These are phyloP conservation scores for Scopus umbretta DNA, from an alignment of 2,113 vertebrate species.

Conservation along the genomic window DNA sequence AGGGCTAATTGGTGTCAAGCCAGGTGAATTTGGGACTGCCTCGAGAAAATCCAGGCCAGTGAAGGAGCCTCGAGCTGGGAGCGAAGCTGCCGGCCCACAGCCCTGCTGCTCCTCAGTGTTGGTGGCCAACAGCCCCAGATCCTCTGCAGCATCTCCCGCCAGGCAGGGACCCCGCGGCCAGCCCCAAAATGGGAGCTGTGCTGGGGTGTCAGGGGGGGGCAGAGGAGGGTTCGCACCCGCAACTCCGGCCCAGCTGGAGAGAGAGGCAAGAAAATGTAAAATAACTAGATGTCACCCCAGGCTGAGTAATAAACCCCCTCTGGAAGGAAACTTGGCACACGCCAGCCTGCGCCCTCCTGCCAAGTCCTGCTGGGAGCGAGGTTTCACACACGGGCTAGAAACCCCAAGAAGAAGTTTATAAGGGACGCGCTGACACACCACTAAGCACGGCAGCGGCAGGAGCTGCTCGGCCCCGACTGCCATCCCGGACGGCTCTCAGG, in stretches of 20 bases:
- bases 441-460: neutral
- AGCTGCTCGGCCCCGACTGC: neutral
- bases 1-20: neutral
- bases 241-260: neutral
- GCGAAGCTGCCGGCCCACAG: fast-evolving
- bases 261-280: neutral
- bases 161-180: fast-evolving
- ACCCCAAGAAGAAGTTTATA: neutral
- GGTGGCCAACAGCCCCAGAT: neutral
- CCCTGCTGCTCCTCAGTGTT: neutral
- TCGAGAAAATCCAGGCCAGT: neutral
- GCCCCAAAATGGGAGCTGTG: fast-evolving
- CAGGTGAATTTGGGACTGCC: slow-evolving; percentile 13
- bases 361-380: slow-evolving; percentile 16
- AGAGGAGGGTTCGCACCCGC: neutral
- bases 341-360: neutral
- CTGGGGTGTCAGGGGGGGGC: fast-evolving
- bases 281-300: neutral
- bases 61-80: neutral
- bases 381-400: neutral
- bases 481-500: neutral
- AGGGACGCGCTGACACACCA: neutral
- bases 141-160: neutral
- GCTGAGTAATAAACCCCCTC: neutral
- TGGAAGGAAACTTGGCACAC: slow-evolving; percentile 27